phyloP scores from a whole-genome alignment of 2,888 invertebrate species.

The Xanthorhoe designata region DNA sequence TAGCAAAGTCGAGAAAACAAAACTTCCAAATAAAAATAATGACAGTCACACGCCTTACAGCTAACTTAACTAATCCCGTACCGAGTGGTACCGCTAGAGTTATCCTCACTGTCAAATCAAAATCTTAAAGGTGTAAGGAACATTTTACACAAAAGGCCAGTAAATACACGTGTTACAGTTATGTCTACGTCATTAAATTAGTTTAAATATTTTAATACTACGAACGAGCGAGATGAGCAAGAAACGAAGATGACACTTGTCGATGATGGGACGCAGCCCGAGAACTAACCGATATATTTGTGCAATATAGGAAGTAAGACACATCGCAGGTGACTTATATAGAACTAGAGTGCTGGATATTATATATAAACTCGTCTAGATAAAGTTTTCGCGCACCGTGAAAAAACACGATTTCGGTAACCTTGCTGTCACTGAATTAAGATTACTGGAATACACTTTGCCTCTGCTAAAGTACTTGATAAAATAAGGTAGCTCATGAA shows the following conservation, averaged over 20 bases:
- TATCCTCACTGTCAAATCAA: slow-evolving; percentile 52
- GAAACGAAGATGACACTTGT: slow-evolving; percentile 59
- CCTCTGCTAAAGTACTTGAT: too few relatives aligned
- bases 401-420: slow-evolving; percentile 10
- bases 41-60: slow-evolving; percentile 76
- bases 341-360: slow-evolving; percentile 68
- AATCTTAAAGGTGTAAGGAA: slow-evolving; percentile 67
- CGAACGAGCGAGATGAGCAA: slow-evolving; percentile 77
- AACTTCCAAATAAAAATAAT: slow-evolving; percentile 60
- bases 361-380: slow-evolving; percentile 47
- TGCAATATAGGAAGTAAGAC: slow-evolving; percentile 46
- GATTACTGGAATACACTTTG: too few relatives aligned
- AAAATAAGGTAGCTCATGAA: too few relatives aligned
- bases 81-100: slow-evolving; percentile 65
- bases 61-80: slow-evolving; percentile 73
- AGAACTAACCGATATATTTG: slow-evolving; percentile 53
- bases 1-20: slow-evolving; percentile 62
- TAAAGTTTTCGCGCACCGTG: slow-evolving; percentile 27
- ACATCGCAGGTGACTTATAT: slow-evolving; percentile 58
- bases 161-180: slow-evolving; percentile 77
- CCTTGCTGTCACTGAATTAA: neutral
- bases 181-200: slow-evolving; percentile 78
- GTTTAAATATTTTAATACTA: slow-evolving; percentile 66
- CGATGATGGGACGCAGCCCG: slow-evolving; percentile 53
- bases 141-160: slow-evolving; percentile 75